A percentile compares a stretch with the other conserved stretches of the same genome.
These are phyloP conservation scores for Dipodomys ordii DNA, from an alignment of 2,113 vertebrate genomes.

Conservation along the genomic window DNA sequence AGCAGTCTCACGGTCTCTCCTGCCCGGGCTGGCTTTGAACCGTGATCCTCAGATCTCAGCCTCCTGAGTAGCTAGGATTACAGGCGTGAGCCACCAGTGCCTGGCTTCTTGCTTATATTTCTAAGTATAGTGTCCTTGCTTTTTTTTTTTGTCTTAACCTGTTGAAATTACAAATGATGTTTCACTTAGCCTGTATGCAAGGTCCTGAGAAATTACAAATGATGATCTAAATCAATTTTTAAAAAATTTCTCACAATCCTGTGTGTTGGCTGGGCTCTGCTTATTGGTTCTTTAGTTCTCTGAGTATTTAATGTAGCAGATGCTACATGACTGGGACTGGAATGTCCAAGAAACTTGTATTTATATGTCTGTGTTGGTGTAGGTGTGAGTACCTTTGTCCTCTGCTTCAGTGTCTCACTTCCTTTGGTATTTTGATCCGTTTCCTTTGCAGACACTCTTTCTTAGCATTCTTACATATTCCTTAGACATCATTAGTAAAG, in stretches of 20 bases:
- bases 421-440: not conserved
- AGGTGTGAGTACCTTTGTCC: not conserved
- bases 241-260: conserved; percentile 13
- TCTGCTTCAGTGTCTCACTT: not conserved
- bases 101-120: not conserved
- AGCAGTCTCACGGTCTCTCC: no score
- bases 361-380: not conserved
- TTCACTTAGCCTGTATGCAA: no score
- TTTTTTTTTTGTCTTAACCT: conserved; percentile 43
- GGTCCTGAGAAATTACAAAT: no score
- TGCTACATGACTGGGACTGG: not conserved
- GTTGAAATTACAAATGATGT: conserved; percentile 18
- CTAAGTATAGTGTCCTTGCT: not conserved
- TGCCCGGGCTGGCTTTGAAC: no score
- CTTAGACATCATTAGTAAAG: not conserved
- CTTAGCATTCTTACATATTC: not conserved
- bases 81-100: no score
- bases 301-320: not conserved
- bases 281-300: conserved; percentile 6
- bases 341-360: not conserved
- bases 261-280: conserved; percentile 26
- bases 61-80: no score
- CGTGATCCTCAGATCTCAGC: no score
- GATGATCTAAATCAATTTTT: not conserved
- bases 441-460: not conserved